phyloP scores from a whole-genome alignment of 1,140 invertebrate species.

The Ericerus pela region DNA sequence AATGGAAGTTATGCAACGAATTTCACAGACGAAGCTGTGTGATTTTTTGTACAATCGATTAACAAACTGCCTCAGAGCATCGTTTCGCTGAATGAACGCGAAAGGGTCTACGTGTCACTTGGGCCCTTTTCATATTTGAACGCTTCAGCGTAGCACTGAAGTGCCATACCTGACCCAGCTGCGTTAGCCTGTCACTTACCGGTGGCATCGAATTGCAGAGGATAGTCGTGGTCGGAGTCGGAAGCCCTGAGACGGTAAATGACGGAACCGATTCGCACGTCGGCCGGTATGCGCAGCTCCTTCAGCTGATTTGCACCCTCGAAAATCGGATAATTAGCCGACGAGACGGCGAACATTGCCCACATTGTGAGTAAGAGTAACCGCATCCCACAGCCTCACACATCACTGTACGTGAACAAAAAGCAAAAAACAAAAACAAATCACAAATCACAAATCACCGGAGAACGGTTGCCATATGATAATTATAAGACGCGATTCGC shows the following conservation, averaged over 20 bases:
- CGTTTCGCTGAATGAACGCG: too few species aligned
- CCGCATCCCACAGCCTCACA: background rate
- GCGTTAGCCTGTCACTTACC: constrained; percentile 34
- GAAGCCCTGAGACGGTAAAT: constrained; percentile 73
- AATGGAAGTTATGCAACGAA: too few species aligned
- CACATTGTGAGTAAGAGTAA: constrained; percentile 3
- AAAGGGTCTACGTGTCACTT: too few species aligned
- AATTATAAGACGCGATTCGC: too few species aligned
- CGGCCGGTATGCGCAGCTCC: constrained; percentile 60
- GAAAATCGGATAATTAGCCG: constrained; percentile 35
- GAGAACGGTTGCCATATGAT: too few species aligned
- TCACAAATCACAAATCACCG: background rate
- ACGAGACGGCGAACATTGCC: constrained; percentile 12
- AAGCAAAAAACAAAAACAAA: background rate
- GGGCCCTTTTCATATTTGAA: too few species aligned
- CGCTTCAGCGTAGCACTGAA: too few species aligned
- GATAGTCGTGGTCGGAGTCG: constrained; percentile 74
- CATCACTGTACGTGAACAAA: constrained; percentile 1
- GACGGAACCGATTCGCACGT: constrained; percentile 61
- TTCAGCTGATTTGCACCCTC: constrained; percentile 65
- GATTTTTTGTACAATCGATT: too few species aligned
- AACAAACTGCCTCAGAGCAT: too few species aligned
- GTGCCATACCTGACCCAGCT: background rate
- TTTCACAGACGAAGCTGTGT: too few species aligned
- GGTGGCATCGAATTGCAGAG: constrained; percentile 60